These are phyloP conservation scores for Drosophila pectinifera DNA, from an alignment of 1,140 invertebrate species.

Conservation along the genomic window DNA sequence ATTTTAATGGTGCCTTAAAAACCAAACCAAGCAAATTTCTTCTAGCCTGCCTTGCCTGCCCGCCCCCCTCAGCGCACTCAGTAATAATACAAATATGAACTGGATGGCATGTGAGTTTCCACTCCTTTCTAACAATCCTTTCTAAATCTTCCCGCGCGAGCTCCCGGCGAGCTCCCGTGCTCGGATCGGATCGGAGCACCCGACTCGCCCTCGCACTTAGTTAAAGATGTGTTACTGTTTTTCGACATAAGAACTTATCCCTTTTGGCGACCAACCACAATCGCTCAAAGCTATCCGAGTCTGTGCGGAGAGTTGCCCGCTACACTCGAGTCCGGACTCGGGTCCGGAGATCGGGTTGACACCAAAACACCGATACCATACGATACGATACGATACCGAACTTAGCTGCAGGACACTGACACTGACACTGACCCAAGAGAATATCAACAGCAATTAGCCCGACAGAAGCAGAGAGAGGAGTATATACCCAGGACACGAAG, in stretches of 20 bases:
- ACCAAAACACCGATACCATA: not conserved
- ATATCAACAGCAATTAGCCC: slow-evolving; percentile 60
- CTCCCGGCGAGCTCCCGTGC: not conserved
- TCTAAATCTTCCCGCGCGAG: slow-evolving; percentile 19
- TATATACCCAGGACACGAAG: slow-evolving; percentile 36
- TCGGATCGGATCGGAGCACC: slow-evolving; percentile 9
- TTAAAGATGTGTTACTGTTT: slow-evolving; percentile 51
- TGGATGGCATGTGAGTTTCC: slow-evolving; percentile 69
- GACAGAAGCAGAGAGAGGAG: slow-evolving; percentile 22
- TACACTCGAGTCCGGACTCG: slow-evolving; percentile 49
- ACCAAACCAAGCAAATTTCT: slow-evolving; percentile 84
- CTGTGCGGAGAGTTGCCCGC: slow-evolving; percentile 72
- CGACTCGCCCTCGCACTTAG: slow-evolving; percentile 14
- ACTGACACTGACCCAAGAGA: slow-evolving; percentile 78
- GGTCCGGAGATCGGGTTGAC: slow-evolving; percentile 9
- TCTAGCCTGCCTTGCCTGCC: slow-evolving; percentile 55
- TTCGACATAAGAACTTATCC: slow-evolving; percentile 78
- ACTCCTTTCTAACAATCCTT: slow-evolving; percentile 49
- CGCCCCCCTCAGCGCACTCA: slow-evolving; percentile 43
- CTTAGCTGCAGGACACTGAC: slow-evolving; percentile 84
- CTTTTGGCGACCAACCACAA: slow-evolving; percentile 72
- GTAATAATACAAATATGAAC: slow-evolving; percentile 28
- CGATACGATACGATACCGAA: slow-evolving; percentile 42
- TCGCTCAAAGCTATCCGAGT: slow-evolving; percentile 73
- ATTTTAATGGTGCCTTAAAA: slow-evolving; percentile 85